Base-by-base conservation (phyloP, 2,888 invertebrate genomes). In the Entomobrya proxima region DNA sequence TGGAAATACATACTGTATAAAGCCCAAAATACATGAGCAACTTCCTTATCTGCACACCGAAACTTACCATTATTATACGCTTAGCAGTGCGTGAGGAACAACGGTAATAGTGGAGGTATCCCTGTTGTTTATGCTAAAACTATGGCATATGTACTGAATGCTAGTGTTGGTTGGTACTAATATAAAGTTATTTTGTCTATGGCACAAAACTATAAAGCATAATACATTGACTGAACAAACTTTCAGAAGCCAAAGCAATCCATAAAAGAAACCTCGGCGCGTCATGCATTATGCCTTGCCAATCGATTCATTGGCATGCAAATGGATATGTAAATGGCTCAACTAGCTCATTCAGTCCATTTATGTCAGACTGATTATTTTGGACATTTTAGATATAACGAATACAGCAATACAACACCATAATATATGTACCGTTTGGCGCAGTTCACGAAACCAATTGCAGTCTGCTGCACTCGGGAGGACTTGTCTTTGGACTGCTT, bases 221-320 rank as follows among this genome's bases (percentile, higher is more conserved):
- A 32, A 27, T 72, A 44, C 58, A 52, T n/a, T 40, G 67, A 52
- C 67, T 69, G 77, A 77, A 37, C 69, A 44, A 77, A 77, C 72
- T 81, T 64, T 9, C 15, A 24, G 72, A 72, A 74, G 21, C 74
- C 74, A 74, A 79, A 18, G 74, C 15, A 74, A 37, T 61, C 74
- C 61, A 67, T 21, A 83, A 74, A 82, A 74, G n/a, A n/a, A 61
- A 67, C 52, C 52, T 58, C 50, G 40, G 24, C 32, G 58, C 64
- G 35, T 37, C 82, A 35, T 74, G 21, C 64, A 75, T 82, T 82
- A 82, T 35, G 82, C 50, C 47, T 30, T 58, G 21, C 37, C 69
- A 77, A 84, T 84, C 84, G 84, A 84, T 84, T 84, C 84, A 84
- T 84, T 84, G 84, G 69, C 55, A 84, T 84, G 84, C 84, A 84